Evolutionary conservation across 2,888 invertebrate species (phyloP).

Genomic region (Cabera pusaria): DNA sequence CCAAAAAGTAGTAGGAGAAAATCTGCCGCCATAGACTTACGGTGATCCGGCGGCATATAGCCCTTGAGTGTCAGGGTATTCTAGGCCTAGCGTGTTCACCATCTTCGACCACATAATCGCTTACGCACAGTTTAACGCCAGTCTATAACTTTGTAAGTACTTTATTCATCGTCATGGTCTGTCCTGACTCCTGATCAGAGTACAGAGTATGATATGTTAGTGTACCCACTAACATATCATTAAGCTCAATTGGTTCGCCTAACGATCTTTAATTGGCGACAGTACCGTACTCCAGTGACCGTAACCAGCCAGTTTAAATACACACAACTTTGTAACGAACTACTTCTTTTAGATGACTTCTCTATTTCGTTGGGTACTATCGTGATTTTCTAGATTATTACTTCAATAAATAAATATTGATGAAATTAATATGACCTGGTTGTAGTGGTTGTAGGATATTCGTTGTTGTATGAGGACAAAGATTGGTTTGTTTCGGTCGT

Average conservation of each 20-base stretch:
- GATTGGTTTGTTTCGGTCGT: too few relatives aligned
- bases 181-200: slow-evolving; percentile 11
- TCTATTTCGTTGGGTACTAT: slow-evolving; percentile 30
- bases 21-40: too few relatives aligned
- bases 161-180: too few relatives aligned
- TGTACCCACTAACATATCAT: too few relatives aligned
- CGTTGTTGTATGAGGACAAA: slow-evolving; percentile 12
- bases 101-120: too few relatives aligned
- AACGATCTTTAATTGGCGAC: slow-evolving; percentile 67
- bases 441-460: slow-evolving; percentile 29
- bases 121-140: too few relatives aligned
- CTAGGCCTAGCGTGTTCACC: too few relatives aligned
- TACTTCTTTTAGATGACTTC: slow-evolving; percentile 10
- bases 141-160: too few relatives aligned
- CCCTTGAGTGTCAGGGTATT: too few relatives aligned
- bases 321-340: neutral
- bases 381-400: slow-evolving; percentile 35
- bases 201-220: slow-evolving; percentile 28
- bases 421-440: slow-evolving; percentile 30
- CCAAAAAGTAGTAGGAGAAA: too few relatives aligned
- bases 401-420: slow-evolving; percentile 43
- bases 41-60: too few relatives aligned
- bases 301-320: slow-evolving; percentile 7
- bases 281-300: slow-evolving; percentile 40
- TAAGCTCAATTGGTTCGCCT: slow-evolving; percentile 68